Base-by-base conservation (phyloP, 2,113 vertebrate species). In the Xiphophorus maculatus region DNA sequence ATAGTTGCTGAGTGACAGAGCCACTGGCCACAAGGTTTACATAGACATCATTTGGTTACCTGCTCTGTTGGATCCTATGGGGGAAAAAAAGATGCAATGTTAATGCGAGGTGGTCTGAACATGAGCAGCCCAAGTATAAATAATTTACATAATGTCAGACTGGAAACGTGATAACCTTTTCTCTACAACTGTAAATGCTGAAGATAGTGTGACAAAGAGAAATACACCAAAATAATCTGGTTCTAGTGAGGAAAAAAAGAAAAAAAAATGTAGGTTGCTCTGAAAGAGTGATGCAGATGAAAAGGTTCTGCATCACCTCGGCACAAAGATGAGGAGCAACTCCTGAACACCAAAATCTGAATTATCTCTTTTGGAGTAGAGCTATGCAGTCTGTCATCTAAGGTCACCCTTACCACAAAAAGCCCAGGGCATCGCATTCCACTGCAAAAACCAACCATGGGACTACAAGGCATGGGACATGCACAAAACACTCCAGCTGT, bases 381-480 rank as follows among this genome's bases (percentile, higher is more conserved):
- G 12, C 19, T 22, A 37, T 27, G 4, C 32, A 14, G 27, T 30
- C 28, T 66, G 40, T 37, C 51, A 11, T 35, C 42, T 14, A 67
- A 29, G 54, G 67, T 51, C 1, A 17, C 61, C 73, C 32, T 76
- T 32, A 54, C 33, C 30, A 13, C 0, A 9, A 71, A n/a, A 78
- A 28, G 75, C 33, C 54, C 29, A 25, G 27, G 35, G 29, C n/a
- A 33, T 54, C 19, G 15, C 30, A 48, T 48, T 44, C 22, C 5
- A 32, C 63, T 51, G 33, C n/a, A 54, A 69, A 35, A 54, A 5
- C 32, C 27, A 71, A 79, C 32, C 63, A 78, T 68, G 29, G 9
- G 72, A 79, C 83, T 27, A 37, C 19, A 40, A 37, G 13, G 35
- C 74, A 79, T 7, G 28, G 42, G 69, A 72, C 51, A 33, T 13